phyloP scores from a whole-genome alignment of 1,140 invertebrate species.

The Lordiphosa collinella region DNA sequence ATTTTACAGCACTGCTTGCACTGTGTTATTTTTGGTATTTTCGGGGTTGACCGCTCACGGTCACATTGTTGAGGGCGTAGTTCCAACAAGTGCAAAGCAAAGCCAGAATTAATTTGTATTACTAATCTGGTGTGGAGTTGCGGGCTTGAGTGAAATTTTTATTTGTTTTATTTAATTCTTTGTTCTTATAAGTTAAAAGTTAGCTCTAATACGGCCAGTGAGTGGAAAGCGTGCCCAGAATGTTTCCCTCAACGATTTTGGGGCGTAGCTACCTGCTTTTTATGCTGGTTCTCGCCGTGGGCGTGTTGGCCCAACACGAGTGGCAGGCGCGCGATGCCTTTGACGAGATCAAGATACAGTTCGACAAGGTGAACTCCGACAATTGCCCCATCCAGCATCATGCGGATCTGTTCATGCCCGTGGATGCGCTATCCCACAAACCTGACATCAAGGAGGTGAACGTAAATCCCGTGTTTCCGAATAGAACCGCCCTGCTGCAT shows the following conservation, averaged over 20 bases:
- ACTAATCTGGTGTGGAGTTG: slow-evolving; percentile 45
- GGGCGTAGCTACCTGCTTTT: slow-evolving; percentile 69
- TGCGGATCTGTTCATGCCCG: slow-evolving; percentile 91
- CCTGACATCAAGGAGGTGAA: slow-evolving; percentile 97
- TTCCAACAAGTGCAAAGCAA: slow-evolving; percentile 67
- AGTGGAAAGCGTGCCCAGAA: slow-evolving; percentile 6
- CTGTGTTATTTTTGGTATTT: background rate
- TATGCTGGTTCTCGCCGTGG: slow-evolving; percentile 79
- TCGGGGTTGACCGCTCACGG: background rate
- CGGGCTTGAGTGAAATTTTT: slow-evolving; percentile 20
- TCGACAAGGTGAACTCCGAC: slow-evolving; percentile 89
- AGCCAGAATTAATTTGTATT: slow-evolving; percentile 46
- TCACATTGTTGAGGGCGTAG: slow-evolving; percentile 59
- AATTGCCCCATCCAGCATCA: slow-evolving; percentile 94
- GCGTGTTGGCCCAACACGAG: slow-evolving; percentile 91
- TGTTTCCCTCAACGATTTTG: slow-evolving; percentile 59
- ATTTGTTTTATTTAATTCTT: slow-evolving; percentile 25
- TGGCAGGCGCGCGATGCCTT: slow-evolving; percentile 93
- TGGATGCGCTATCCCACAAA: slow-evolving; percentile 92
- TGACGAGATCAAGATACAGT: slow-evolving; percentile 90
- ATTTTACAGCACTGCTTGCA: slow-evolving; percentile 32
- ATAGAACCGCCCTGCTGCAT: slow-evolving; percentile 94
- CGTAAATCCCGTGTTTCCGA: slow-evolving; percentile 96
- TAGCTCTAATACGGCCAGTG: background rate
- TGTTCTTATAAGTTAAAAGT: slow-evolving; percentile 18